phyloP scores from a whole-genome alignment of 2,113 vertebrate genomes.

The Uropsilus gracilis region DNA sequence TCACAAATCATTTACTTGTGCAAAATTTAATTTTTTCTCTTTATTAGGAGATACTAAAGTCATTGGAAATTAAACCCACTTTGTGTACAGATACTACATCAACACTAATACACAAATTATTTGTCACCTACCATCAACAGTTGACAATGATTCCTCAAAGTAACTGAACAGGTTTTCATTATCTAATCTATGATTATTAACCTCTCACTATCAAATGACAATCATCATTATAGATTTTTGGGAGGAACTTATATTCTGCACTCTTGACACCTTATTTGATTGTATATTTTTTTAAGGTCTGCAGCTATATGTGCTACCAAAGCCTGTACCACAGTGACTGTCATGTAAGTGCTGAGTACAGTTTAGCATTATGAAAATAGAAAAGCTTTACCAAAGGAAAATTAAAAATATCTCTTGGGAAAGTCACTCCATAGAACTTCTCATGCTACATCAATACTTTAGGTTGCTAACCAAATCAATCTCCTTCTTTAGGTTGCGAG shows the following conservation, averaged over 20 bases:
- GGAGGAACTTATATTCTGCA: background rate
- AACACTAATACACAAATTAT: background rate
- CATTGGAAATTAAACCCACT: background rate
- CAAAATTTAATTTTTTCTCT: background rate
- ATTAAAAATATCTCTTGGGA: background rate
- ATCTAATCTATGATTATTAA: background rate
- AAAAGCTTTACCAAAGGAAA: background rate
- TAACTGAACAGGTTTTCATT: background rate
- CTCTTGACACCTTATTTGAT: background rate
- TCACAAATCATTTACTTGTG: conserved; percentile 17
- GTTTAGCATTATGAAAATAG: background rate
- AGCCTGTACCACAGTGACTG: background rate
- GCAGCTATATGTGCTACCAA: background rate
- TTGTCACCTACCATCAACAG: background rate
- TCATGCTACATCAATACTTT: background rate
- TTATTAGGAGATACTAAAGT: conserved; percentile 10
- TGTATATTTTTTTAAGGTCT: background rate
- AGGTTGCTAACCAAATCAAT: background rate
- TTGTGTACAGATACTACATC: background rate
- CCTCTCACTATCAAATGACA: background rate
- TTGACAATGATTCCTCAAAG: background rate
- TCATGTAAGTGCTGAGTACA: background rate
- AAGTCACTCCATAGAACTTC: background rate
- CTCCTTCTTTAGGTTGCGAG: too few species aligned
- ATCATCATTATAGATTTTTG: background rate